These are phyloP conservation scores for Sturmia bella DNA, from an alignment of 2,888 invertebrate genomes.

Conservation along the genomic window DNA sequence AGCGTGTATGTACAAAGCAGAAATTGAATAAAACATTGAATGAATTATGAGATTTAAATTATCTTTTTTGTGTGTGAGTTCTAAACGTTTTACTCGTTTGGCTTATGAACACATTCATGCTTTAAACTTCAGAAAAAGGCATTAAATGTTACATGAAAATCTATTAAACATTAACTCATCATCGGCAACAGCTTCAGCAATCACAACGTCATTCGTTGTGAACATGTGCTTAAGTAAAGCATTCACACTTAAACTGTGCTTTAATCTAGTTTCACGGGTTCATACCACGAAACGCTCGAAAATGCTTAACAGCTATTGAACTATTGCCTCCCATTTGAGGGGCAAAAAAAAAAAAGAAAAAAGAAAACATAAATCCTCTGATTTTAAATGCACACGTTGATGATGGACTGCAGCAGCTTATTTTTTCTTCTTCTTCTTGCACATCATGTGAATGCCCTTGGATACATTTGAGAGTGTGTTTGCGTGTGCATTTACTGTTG, in stretches of 20 bases:
- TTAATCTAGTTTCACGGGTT: constrained; percentile 16
- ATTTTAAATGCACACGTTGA: too few species aligned
- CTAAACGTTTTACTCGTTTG: background rate
- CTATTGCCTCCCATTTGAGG: constrained; percentile 52
- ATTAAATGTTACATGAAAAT: constrained; percentile 68
- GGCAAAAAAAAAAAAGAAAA: background rate
- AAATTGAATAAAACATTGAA: constrained; percentile 66
- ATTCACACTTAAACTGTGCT: constrained; percentile 11
- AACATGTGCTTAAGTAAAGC: constrained; percentile 45
- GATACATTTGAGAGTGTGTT: constrained; percentile 7
- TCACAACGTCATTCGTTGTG: constrained; percentile 9
- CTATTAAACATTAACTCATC: constrained; percentile 69
- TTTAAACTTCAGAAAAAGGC: constrained; percentile 60
- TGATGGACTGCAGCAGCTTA: background rate
- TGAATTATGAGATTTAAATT: constrained; percentile 64
- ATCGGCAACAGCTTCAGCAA: constrained; percentile 16
- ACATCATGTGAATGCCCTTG: constrained; percentile 24
- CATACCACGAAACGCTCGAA: constrained; percentile 3
- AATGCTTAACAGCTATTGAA: constrained; percentile 55
- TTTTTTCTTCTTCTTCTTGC: background rate
- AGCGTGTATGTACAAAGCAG: constrained; percentile 32
- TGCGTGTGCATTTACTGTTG: background rate
- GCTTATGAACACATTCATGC: constrained; percentile 69
- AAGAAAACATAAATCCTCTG: background rate
- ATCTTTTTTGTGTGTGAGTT: constrained; percentile 4